Percentiles rank a stretch among this genome's conserved stretches.
These are phyloP conservation scores for Myrmecophaga tridactyla DNA, from an alignment of 2,113 vertebrate genomes.

Conservation along the genomic window DNA sequence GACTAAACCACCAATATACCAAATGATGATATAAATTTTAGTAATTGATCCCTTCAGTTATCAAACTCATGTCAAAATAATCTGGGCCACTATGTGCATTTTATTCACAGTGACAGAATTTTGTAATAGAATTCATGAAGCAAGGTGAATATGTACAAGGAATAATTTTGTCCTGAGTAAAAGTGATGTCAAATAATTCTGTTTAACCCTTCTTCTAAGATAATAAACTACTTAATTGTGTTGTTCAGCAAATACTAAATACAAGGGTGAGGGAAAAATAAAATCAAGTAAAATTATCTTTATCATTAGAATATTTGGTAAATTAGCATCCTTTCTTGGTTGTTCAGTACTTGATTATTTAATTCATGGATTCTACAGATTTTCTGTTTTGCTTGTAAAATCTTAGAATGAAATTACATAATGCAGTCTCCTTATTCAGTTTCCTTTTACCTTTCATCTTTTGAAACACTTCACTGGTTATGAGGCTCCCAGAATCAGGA, in stretches of 20 bases:
- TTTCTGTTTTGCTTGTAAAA: constrained; percentile 41
- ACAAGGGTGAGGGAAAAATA: constrained; percentile 1
- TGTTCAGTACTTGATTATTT: constrained; percentile 31
- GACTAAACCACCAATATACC: background rate
- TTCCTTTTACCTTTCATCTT: constrained; percentile 49
- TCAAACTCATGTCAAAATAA: constrained; percentile 19
- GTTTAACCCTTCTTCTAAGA: background rate
- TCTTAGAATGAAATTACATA: constrained; percentile 30
- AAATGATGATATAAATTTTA: background rate
- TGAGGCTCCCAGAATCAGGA: background rate
- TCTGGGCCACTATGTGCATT: background rate
- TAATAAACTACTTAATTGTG: background rate
- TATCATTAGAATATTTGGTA: constrained; percentile 26
- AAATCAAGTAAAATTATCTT: constrained; percentile 25
- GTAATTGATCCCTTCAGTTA: background rate
- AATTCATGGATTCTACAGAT: constrained; percentile 1
- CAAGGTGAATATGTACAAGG: background rate
- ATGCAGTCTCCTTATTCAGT: background rate
- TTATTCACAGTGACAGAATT: background rate
- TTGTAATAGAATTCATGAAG: background rate
- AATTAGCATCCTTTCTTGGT: constrained; percentile 20
- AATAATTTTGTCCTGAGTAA: constrained; percentile 17
- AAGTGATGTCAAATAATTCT: background rate
- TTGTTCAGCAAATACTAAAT: constrained; percentile 17
- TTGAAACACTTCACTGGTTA: constrained; percentile 27